phyloP scores from a whole-genome alignment of 2,888 invertebrate species.

The Falcaria lacertinaria region DNA sequence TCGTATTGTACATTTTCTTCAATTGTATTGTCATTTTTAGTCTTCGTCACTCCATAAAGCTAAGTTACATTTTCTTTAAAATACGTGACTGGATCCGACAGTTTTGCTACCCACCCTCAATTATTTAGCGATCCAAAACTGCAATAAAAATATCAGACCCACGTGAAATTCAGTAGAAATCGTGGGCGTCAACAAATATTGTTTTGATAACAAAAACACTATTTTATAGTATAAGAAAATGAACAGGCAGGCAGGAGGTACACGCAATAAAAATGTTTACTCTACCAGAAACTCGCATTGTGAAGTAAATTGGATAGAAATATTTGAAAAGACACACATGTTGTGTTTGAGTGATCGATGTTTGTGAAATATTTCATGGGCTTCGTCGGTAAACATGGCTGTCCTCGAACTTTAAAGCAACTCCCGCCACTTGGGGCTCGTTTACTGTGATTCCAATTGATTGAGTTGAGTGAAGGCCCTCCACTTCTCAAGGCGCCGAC shows the following conservation, averaged over 20 bases:
- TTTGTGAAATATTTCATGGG: slow-evolving; percentile 37
- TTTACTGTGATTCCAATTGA: slow-evolving; percentile 30
- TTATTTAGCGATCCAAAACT: too few relatives aligned
- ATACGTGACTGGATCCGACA: too few relatives aligned
- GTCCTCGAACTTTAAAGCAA: slow-evolving; percentile 35
- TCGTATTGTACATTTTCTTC: too few relatives aligned
- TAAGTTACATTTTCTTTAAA: too few relatives aligned
- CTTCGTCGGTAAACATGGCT: slow-evolving; percentile 17
- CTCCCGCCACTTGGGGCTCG: slow-evolving; percentile 16
- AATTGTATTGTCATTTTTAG: too few relatives aligned
- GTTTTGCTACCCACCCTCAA: too few relatives aligned
- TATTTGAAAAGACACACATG: slow-evolving; percentile 35
- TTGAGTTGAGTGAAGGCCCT: slow-evolving; percentile 21
- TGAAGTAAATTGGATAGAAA: slow-evolving; percentile 26
- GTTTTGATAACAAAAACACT: too few relatives aligned
- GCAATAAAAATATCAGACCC: background rate
- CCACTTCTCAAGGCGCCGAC: slow-evolving; percentile 19
- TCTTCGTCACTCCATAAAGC: too few relatives aligned
- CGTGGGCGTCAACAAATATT: background rate
- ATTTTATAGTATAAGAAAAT: too few relatives aligned
- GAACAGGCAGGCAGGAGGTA: too few relatives aligned
- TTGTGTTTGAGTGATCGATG: slow-evolving; percentile 24
- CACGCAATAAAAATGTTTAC: too few relatives aligned
- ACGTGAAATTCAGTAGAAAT: background rate
- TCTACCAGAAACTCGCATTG: background rate